Conservation (phyloP, 2,888 invertebrate species). For the Bimastos eiseni region DNA sequence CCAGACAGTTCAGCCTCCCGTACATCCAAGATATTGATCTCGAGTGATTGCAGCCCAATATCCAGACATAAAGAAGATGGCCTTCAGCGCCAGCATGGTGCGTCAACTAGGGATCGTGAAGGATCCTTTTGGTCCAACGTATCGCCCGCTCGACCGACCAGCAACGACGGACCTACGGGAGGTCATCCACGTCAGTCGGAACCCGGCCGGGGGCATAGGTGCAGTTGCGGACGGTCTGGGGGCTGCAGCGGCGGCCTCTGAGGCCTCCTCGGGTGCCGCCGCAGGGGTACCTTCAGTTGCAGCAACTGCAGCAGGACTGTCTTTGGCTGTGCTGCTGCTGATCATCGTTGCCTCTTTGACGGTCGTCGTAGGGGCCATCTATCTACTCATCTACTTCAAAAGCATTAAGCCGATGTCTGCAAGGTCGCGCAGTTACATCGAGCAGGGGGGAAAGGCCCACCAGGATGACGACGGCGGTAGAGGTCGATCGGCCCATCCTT, state of each 20-base stretch:
- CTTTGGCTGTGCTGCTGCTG: constrained; percentile 32
- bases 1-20: background rate
- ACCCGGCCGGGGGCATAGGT: background rate
- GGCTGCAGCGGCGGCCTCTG: background rate
- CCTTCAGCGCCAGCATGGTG: background rate
- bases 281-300: background rate
- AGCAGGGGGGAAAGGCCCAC: constrained; percentile 33
- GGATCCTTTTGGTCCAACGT: background rate
- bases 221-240: background rate
- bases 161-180: background rate
- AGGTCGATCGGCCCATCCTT: constrained; percentile 35
- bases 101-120: background rate
- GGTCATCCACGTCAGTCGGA: background rate
- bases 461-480: constrained; percentile 32
- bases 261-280: background rate
- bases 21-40: background rate
- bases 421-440: constrained; percentile 35
- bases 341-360: constrained; percentile 36
- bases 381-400: constrained; percentile 39
- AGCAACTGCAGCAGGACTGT: background rate
- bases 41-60: background rate
- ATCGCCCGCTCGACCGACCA: background rate
- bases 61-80: background rate
- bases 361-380: constrained; percentile 37
- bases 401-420: constrained; percentile 40